These are phyloP conservation scores for Laspeyria flexula DNA, from an alignment of 2,888 invertebrate species.

Conservation along the genomic window DNA sequence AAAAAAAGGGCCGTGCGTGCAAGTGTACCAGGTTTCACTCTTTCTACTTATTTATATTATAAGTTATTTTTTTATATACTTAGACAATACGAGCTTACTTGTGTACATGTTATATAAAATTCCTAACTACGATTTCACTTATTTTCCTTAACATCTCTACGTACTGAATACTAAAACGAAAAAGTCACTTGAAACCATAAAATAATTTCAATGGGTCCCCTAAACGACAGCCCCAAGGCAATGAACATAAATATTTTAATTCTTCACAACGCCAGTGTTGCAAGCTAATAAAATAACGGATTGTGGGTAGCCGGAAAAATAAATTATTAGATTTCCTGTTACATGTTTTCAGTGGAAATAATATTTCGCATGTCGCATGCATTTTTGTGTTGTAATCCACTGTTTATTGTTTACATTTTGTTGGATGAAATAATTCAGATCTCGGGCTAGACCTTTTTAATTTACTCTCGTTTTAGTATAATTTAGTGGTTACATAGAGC, in stretches of 20 bases:
- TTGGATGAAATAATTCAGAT: background rate
- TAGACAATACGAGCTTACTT: no score
- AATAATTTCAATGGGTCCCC: slow-evolving; percentile 41
- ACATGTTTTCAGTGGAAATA: slow-evolving; percentile 24
- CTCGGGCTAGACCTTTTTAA: background rate
- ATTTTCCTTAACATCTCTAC: slow-evolving; percentile 32
- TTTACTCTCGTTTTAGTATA: no score
- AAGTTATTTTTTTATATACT: no score
- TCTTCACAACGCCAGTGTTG: slow-evolving; percentile 49
- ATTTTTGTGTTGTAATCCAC: slow-evolving; percentile 2
- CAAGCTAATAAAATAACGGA: slow-evolving; percentile 51
- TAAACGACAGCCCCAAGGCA: slow-evolving; percentile 35
- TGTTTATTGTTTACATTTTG: background rate
- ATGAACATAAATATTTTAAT: slow-evolving; percentile 65
- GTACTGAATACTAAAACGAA: slow-evolving; percentile 40
- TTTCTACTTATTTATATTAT: no score
- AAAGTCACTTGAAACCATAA: slow-evolving; percentile 38
- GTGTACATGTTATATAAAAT: no score
- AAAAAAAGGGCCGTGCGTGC: no score
- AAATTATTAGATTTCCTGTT: slow-evolving; percentile 41
- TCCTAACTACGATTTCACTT: no score
- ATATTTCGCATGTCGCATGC: slow-evolving; percentile 21
- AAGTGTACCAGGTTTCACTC: no score
- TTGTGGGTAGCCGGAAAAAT: slow-evolving; percentile 42
- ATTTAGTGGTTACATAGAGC: background rate